A percentile compares a stretch with the other conserved stretches of the same genome.
Conservation (phyloP, 2,888 invertebrate genomes). For the Crossocerus cetratus region DNA sequence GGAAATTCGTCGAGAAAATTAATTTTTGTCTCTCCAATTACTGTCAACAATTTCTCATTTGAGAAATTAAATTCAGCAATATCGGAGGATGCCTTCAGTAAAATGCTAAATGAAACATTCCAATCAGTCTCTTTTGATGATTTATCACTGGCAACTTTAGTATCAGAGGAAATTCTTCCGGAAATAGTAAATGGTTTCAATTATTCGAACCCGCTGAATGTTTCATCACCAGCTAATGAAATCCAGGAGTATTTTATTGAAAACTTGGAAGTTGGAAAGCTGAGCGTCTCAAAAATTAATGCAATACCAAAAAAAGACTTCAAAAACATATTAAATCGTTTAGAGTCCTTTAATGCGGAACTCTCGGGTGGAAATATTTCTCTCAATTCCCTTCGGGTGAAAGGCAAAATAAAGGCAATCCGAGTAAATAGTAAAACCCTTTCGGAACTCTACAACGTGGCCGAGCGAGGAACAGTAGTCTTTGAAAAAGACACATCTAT, state of each 20-base stretch:
- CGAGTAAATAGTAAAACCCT: conserved; percentile 58
- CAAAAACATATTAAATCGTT: conserved; percentile 22
- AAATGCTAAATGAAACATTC: conserved; percentile 70
- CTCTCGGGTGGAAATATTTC: conserved; percentile 44
- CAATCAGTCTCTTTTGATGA: conserved; percentile 77
- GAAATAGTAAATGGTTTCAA: conserved; percentile 51
- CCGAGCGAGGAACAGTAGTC: conserved; percentile 44
- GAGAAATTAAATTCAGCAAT: conserved; percentile 51
- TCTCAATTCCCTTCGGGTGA: conserved; percentile 54
- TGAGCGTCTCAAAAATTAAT: conserved; percentile 54
- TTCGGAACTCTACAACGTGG: conserved; percentile 39
- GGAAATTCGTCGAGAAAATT: conserved; percentile 5
- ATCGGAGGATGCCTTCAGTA: conserved; percentile 42
- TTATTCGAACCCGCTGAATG: conserved; percentile 40
- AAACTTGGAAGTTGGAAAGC: conserved; percentile 41
- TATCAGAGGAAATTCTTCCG: conserved; percentile 68
- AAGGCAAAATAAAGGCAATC: conserved; percentile 68
- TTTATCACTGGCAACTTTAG: conserved; percentile 74
- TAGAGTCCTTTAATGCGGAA: conserved; percentile 37
- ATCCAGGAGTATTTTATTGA: conserved; percentile 51
- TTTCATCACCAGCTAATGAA: conserved; percentile 38
- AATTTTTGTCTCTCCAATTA: conserved; percentile 43
- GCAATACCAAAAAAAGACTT: conserved; percentile 48
- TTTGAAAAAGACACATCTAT: conserved; percentile 53
- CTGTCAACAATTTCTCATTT: conserved; percentile 55